Evolutionary conservation across 2,888 invertebrate species (phyloP), one percentile per base, ranked within the genome.

Genomic region (Lathronympha strigana): DNA sequence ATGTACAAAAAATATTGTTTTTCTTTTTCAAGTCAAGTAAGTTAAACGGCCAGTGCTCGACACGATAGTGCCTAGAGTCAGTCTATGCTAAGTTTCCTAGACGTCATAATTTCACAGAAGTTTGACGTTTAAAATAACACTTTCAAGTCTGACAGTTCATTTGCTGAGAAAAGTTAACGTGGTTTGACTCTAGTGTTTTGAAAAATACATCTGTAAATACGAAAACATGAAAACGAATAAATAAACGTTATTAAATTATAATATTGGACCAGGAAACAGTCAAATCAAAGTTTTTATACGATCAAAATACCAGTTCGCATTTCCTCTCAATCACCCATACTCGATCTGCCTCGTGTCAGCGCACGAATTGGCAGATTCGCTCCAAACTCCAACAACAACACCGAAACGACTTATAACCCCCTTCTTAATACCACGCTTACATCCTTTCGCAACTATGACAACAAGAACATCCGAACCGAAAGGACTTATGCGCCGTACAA

Each of bases 361-460:
- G 74, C 73, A 79, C 81, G 69, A 80, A 78, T 77, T 74, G 75
- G 72, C 73, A 75, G 74, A 75, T 77, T 79, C 78, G 75, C 80
- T 78, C 81, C 81, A 78, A 82, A 80, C 75, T 73, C 61, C 55
- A 45, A 53, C 55, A 43, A n/a, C 11, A 21, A n/a, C 57, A 4
- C 13, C 13, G 19, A 0, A 13, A 43, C 21, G 15, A 4, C 25
- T 5, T 17, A 40, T 13, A 25, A 17, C 6, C 38, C 15, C 17
- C 5, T 15, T 15, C 25, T 9, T 13, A 5, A 2, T 15, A 25
- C 1, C 25, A 4, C 4, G 40, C 54, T 40, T 40, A 25, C 25
- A 5, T 11, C 38, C 5, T 54, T 54, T 40, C 0, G n/a, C 2
- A 23, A 38, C 23, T 1, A 1, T n/a, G n/a, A n/a, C n/a, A n/a